These are phyloP conservation scores for Spinibarbus caldwelli DNA, from an alignment of 2,797 vertebrate genomes.

Conservation along the genomic window DNA sequence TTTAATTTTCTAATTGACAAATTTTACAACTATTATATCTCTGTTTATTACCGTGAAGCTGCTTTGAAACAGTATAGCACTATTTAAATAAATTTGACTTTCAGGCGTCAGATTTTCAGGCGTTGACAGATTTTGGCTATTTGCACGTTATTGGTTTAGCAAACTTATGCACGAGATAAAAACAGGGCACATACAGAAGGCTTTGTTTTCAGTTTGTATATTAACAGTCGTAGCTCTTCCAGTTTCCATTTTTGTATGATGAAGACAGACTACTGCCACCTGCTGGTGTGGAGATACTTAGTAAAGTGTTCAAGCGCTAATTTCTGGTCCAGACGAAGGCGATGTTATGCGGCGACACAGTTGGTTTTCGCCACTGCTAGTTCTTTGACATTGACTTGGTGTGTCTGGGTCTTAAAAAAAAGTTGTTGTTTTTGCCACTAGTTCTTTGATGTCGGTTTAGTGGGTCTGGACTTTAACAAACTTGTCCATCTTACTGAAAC, in stretches of 20 bases:
- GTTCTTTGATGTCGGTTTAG: background rate
- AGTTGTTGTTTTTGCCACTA: background rate
- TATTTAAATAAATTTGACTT: background rate
- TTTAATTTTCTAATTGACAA: background rate
- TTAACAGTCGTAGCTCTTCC: background rate
- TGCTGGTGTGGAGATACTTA: background rate
- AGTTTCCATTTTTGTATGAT: no score
- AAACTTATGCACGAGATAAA: background rate
- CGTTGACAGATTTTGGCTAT: background rate
- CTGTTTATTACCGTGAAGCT: background rate
- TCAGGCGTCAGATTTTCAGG: background rate
- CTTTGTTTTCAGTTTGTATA: background rate
- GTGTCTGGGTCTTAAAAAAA: background rate
- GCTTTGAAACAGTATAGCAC: background rate
- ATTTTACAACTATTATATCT: background rate
- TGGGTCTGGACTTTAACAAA: background rate
- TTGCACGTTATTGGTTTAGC: background rate
- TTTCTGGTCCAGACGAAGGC: background rate
- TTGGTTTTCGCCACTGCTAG: background rate
- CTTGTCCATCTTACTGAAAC: background rate
- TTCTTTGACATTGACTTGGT: background rate
- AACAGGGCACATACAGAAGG: background rate
- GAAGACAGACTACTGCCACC: slow-evolving; percentile 1
- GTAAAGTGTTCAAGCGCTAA: background rate
- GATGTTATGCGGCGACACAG: background rate